Conservation (phyloP, 92 coral and sea anemone genomes). For the Ricordea florida region DNA sequence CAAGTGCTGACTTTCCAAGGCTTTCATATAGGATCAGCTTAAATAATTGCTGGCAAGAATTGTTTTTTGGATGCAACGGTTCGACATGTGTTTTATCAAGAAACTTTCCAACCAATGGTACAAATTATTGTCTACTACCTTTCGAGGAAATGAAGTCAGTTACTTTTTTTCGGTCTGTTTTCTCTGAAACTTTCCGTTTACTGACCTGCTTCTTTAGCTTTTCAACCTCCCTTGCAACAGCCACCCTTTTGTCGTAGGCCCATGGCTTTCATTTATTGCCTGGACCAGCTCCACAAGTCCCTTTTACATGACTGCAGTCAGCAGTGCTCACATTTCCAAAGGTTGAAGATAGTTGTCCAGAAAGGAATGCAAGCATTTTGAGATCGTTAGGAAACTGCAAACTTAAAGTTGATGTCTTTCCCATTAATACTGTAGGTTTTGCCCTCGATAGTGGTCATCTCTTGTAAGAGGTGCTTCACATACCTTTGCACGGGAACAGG, state of each 20-base stretch:
- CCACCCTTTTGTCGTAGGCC: conserved; percentile 26
- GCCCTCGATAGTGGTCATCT: conserved; percentile 26
- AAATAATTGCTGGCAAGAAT: conserved; percentile 34
- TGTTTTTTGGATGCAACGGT: conserved; percentile 26
- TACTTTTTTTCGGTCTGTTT: conserved; percentile 17
- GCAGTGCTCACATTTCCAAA: conserved; percentile 29
- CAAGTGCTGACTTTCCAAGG: conserved; percentile 32
- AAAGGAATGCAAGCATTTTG: conserved; percentile 35
- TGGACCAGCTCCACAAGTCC: conserved; percentile 40
- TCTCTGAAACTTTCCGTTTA: conserved; percentile 20
- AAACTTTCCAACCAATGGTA: conserved; percentile 26
- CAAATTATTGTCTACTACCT: conserved; percentile 41
- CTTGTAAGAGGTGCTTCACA: conserved; percentile 41
- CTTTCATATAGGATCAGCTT: conserved; percentile 17
- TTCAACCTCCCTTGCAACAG: conserved; percentile 29
- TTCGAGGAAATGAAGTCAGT: conserved; percentile 19
- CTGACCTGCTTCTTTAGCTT: conserved; percentile 17
- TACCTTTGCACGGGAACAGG: conserved; percentile 26
- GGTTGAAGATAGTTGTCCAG: conserved; percentile 30
- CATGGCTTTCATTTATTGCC: conserved; percentile 42
- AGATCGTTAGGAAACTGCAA: conserved; percentile 46
- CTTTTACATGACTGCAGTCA: conserved; percentile 12
- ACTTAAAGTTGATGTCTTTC: conserved; percentile 25
- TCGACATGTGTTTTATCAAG: conserved; percentile 21
- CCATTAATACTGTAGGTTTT: conserved; percentile 33